phyloP scores from a whole-genome alignment of 2,888 invertebrate species.

The Andrena fulva region DNA sequence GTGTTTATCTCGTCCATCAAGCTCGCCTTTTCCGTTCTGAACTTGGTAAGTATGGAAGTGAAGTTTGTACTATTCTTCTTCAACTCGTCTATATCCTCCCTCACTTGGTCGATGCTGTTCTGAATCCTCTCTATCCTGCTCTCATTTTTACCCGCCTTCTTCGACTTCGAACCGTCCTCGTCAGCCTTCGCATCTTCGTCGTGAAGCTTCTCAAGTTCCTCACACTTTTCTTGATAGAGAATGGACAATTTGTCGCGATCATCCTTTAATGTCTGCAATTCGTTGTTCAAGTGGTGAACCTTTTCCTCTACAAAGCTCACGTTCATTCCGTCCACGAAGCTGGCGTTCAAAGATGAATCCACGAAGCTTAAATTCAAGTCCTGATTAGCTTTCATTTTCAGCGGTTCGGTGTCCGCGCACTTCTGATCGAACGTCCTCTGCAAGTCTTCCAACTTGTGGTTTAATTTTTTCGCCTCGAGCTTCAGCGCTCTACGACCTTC shows the following conservation, averaged over 20 bases:
- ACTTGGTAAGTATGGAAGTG: slow-evolving; percentile 38
- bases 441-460: slow-evolving; percentile 71
- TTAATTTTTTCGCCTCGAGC: slow-evolving; percentile 73
- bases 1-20: slow-evolving; percentile 68
- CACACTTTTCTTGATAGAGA: slow-evolving; percentile 75
- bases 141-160: slow-evolving; percentile 57
- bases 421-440: slow-evolving; percentile 76
- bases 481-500: slow-evolving; percentile 73
- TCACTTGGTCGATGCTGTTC: slow-evolving; percentile 69
- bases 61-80: slow-evolving; percentile 44
- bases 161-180: slow-evolving; percentile 27
- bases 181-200: slow-evolving; percentile 33
- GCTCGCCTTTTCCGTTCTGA: slow-evolving; percentile 37
- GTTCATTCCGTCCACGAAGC: slow-evolving; percentile 72
- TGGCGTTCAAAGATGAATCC: slow-evolving; percentile 73
- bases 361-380: slow-evolving; percentile 71
- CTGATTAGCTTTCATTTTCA: slow-evolving; percentile 77
- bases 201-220: slow-evolving; percentile 76
- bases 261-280: slow-evolving; percentile 74
- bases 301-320: slow-evolving; percentile 78
- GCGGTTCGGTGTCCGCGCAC: slow-evolving; percentile 72
- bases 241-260: slow-evolving; percentile 72
- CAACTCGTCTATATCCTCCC: slow-evolving; percentile 53
- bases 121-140: slow-evolving; percentile 70
- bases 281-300: slow-evolving; percentile 71